A percentile compares a stretch with the other conserved stretches of the same genome.
Conservation (phyloP, 1,140 invertebrate genomes). For the Phymastichus coffea region DNA sequence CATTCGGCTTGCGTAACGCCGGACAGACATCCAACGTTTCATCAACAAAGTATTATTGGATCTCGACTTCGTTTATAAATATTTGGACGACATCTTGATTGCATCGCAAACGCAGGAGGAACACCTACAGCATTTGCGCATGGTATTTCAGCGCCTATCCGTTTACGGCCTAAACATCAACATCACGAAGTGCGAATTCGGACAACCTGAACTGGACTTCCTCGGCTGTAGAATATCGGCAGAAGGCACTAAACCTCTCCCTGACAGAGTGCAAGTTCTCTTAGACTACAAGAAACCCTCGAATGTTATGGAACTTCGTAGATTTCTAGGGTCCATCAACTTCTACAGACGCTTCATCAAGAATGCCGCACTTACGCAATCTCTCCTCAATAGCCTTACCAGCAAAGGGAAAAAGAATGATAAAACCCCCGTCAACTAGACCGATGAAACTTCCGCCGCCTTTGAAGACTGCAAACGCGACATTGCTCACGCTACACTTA, state of each 20-base stretch:
- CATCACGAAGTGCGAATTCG: slow-evolving; percentile 26
- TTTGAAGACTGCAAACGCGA: background rate
- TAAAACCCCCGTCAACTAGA: background rate
- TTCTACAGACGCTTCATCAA: slow-evolving; percentile 23
- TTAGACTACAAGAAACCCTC: background rate
- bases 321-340: slow-evolving; percentile 30
- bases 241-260: slow-evolving; percentile 26
- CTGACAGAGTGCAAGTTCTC: slow-evolving; percentile 26
- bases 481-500: background rate
- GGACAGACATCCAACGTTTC: too few relatives aligned
- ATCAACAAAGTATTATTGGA: too few relatives aligned
- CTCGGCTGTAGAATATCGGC: slow-evolving; percentile 18
- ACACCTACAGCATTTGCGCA: slow-evolving; percentile 18
- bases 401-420: background rate
- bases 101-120: slow-evolving; percentile 19
- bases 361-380: background rate
- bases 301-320: background rate
- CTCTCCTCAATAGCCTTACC: background rate
- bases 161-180: slow-evolving; percentile 28
- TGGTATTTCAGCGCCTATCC: slow-evolving; percentile 18
- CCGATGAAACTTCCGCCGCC: background rate
- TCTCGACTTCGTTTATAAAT: slow-evolving; percentile 36
- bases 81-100: slow-evolving; percentile 32
- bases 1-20: too few relatives aligned
- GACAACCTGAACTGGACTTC: slow-evolving; percentile 14